A percentile compares a stretch with the other conserved stretches of the same genome.
These are phyloP conservation scores for Zeugodacus cucurbitae DNA, from an alignment of 1,140 invertebrate genomes.

Conservation along the genomic window DNA sequence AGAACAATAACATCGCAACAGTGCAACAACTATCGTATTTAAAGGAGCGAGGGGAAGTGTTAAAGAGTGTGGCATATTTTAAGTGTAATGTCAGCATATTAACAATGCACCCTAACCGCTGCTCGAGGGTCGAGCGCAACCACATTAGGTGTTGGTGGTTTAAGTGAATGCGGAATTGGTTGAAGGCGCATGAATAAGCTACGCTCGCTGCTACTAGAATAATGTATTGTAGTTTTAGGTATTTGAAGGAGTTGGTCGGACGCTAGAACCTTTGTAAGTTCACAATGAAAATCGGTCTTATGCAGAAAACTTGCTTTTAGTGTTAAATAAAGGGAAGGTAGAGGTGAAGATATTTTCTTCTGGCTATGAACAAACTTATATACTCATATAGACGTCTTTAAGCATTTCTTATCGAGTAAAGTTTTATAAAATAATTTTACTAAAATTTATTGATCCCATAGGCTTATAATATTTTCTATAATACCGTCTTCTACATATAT, in stretches of 20 bases:
- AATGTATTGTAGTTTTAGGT: background rate
- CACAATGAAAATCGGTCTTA: background rate
- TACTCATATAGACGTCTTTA: background rate
- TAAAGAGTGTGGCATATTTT: background rate
- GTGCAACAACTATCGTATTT: background rate
- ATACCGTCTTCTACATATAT: too few species aligned
- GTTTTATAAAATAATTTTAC: too few species aligned
- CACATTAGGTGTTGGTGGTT: background rate
- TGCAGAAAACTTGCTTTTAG: background rate
- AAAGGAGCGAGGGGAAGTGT: background rate
- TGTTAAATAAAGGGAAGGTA: background rate
- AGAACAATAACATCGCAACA: background rate
- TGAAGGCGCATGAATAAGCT: background rate
- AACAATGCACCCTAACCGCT: background rate
- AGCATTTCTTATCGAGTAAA: too few species aligned
- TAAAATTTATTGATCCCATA: too few species aligned
- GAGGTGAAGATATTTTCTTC: background rate
- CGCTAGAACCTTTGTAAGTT: background rate
- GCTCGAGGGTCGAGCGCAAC: conserved; percentile 1
- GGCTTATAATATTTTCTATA: too few species aligned
- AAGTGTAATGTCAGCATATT: background rate
- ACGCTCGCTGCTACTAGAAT: too few species aligned
- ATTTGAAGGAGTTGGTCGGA: too few species aligned
- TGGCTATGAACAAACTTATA: background rate
- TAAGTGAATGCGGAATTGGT: background rate